phyloP scores from a whole-genome alignment of 2,888 invertebrate species.

The Taenaris catops region DNA sequence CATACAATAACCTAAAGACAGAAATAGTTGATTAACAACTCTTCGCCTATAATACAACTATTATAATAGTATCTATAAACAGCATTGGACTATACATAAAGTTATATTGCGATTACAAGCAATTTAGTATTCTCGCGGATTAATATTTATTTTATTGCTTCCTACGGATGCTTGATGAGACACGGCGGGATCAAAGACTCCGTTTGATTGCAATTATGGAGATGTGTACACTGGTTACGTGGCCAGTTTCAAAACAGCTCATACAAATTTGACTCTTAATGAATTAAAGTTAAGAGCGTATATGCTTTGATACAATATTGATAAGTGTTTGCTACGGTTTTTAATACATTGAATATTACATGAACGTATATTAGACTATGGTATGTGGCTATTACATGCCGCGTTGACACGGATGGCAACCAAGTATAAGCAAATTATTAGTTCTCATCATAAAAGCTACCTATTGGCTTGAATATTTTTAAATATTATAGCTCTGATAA shows the following conservation, averaged over 20 bases:
- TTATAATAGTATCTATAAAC: conserved; percentile 1
- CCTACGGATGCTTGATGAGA: conserved; percentile 25
- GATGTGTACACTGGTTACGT: conserved; percentile 11
- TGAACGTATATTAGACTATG: conserved; percentile 1
- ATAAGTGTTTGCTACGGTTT: background rate
- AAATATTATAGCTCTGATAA: too few species aligned
- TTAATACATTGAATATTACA: conserved; percentile 3
- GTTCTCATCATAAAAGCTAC: too few species aligned
- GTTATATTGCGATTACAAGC: conserved; percentile 11
- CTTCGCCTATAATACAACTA: background rate
- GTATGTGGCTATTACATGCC: conserved; percentile 1
- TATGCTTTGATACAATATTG: background rate
- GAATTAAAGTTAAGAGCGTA: background rate
- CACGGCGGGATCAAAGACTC: conserved; percentile 26
- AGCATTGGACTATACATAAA: background rate
- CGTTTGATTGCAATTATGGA: conserved; percentile 26
- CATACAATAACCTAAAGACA: background rate
- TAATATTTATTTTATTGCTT: conserved; percentile 31
- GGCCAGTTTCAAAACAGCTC: conserved; percentile 1
- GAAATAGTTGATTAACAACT: background rate
- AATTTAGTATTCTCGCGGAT: conserved; percentile 18
- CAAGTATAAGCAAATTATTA: too few species aligned
- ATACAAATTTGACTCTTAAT: conserved; percentile 5
- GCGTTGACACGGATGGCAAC: too few species aligned
- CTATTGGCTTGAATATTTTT: too few species aligned